Percentiles rank a stretch among this genome's conserved stretches.
phyloP scores from a whole-genome alignment of 2,888 invertebrate genomes.

The Griposia aprilina region DNA sequence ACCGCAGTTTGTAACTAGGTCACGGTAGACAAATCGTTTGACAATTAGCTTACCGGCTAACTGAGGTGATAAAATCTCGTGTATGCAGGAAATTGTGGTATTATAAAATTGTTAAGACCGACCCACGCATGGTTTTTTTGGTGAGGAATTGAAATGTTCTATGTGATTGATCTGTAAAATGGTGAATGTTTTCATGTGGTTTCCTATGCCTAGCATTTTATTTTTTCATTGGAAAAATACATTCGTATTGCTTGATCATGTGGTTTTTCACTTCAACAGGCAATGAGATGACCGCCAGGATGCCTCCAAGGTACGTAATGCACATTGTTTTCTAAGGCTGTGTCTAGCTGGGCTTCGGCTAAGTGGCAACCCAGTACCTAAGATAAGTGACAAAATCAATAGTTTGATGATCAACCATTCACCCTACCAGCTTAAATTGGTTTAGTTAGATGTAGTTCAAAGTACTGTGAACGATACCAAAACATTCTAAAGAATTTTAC shows the following conservation, averaged over 20 bases:
- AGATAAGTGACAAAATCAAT: background rate
- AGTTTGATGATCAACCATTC: slow-evolving; percentile 3
- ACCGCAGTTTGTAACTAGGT: slow-evolving; percentile 58
- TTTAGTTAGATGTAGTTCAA: background rate
- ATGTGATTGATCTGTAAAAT: background rate
- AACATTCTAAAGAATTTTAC: background rate
- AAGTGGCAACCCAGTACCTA: background rate
- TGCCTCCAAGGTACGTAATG: background rate
- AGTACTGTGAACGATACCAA: background rate
- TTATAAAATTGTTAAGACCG: slow-evolving; percentile 13
- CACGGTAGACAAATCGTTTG: slow-evolving; percentile 64
- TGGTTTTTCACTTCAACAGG: background rate
- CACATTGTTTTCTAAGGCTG: background rate
- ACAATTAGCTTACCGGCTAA: slow-evolving; percentile 59
- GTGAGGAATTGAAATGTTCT: background rate
- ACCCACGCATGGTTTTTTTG: slow-evolving; percentile 25
- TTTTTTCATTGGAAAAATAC: background rate
- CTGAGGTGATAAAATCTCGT: slow-evolving; percentile 43
- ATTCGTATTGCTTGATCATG: background rate
- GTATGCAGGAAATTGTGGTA: slow-evolving; percentile 28
- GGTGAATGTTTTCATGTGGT: background rate
- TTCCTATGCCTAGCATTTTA: background rate
- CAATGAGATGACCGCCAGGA: background rate
- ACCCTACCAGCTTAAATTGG: background rate
- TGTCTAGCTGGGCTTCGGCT: background rate